These are phyloP conservation scores for Saccostrea cuccullata DNA, from an alignment of 1,140 invertebrate genomes.

Conservation along the genomic window DNA sequence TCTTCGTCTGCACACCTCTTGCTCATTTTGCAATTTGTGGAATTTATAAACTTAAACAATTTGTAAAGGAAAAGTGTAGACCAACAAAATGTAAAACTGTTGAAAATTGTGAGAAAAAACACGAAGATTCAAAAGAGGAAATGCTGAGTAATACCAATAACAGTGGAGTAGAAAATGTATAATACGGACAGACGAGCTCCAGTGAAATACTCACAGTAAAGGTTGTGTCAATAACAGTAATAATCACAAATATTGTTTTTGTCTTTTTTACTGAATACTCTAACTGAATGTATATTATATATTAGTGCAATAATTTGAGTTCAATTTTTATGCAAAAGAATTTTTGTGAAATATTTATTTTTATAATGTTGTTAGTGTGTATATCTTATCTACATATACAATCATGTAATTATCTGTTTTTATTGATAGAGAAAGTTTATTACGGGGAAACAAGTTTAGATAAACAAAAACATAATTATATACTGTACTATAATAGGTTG, in stretches of 20 bases:
- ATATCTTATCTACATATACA: no score
- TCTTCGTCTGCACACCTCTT: constrained; percentile 50
- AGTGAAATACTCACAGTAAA: neutral
- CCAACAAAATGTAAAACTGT: neutral
- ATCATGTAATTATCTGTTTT: no score
- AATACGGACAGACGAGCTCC: neutral
- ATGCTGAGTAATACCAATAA: neutral
- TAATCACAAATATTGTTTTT: neutral
- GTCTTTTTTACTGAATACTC: neutral
- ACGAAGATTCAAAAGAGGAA: neutral
- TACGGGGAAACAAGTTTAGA: no score
- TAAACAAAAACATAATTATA: no score
- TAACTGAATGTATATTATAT: neutral
- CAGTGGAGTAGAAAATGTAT: neutral
- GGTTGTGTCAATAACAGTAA: neutral
- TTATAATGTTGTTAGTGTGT: neutral
- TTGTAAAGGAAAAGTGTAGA: constrained; percentile 25
- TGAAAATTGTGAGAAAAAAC: no score
- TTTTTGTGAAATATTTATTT: neutral
- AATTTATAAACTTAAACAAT: constrained; percentile 45
- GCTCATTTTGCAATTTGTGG: constrained; percentile 46
- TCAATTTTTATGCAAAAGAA: neutral
- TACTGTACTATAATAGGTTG: no score
- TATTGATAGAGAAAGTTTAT: no score
- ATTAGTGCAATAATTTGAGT: neutral